Evolutionary conservation across 2,888 invertebrate genomes (phyloP), one percentile per base, ranked within the genome.

Genomic region (Blera fallax): DNA sequence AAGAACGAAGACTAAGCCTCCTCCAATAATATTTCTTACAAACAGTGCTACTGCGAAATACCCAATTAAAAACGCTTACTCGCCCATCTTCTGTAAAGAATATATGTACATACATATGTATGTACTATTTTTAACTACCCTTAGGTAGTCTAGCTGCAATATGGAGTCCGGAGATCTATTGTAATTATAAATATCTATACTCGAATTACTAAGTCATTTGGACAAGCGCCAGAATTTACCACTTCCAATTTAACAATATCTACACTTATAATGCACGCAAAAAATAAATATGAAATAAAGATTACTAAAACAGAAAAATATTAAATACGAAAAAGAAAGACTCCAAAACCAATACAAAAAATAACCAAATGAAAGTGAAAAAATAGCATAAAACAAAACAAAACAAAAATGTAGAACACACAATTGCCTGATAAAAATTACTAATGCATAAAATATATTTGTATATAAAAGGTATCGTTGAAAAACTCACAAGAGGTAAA

Each of bases 401-500:
- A 65, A 40, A 72, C 3, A 16, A 34, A 72, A 40, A 58, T 60
- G 16, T 32, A 32, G 11, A 64, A 54, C 45, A 74, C 62, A 73
- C 43, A 73, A 64, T 56, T 18, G 34, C 40, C 40, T 67, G 43
- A 74, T 60, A 43, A 29, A 50, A 58, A 80, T 62, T 67, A 74
- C 58, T 60, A 60, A 80, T 74, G 40, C 69, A 60, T 70, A 77
- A 65, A 76, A 76, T 78, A 76, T 70, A 62, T 73, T 43, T 67
- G 58, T 74, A 67, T 70, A 84, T 70, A 89, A 88, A 88, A 88
- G 88, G 89, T 88, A 88, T 89, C 89, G 87, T 89, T 89, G 89
- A 89, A 90, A 90, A 91, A 92, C 92, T 92, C 92, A 92, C 92
- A 92, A 91, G 91, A 92, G 91, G 91, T 91, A 91, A 92, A 91